These are phyloP conservation scores for Aplidium turbinatum DNA, from an alignment of 23 tunicate genomes.

Conservation along the genomic window DNA sequence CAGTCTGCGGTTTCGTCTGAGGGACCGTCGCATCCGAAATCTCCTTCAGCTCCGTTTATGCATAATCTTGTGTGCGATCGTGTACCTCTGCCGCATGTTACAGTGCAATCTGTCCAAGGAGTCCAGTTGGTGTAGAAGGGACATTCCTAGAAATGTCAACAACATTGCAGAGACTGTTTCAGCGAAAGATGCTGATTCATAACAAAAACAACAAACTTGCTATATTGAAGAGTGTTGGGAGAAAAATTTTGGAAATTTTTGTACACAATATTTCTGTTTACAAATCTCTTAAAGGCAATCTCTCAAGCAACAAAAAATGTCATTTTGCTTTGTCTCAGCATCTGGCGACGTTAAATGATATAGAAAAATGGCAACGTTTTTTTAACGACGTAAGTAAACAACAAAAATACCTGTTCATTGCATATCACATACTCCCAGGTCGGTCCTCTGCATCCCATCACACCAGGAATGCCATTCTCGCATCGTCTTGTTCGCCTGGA, in stretches of 20 bases:
- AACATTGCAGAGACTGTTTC: background rate
- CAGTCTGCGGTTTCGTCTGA: slow-evolving; percentile 20
- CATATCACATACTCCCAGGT: slow-evolving; percentile 8
- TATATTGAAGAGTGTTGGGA: too few species aligned
- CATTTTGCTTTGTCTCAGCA: too few species aligned
- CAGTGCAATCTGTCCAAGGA: slow-evolving; percentile 58
- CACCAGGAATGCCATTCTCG: slow-evolving; percentile 5
- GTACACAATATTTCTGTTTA: too few species aligned
- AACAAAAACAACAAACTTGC: too few species aligned
- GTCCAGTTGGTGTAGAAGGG: slow-evolving; percentile 69
- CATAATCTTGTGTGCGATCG: slow-evolving; percentile 48
- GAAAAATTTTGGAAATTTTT: background rate
- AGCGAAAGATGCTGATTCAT: too few species aligned
- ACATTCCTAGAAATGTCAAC: slow-evolving; percentile 33
- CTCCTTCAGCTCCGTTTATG: slow-evolving; percentile 50
- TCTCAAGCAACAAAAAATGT: too few species aligned
- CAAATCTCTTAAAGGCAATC: too few species aligned
- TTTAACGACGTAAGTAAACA: too few species aligned
- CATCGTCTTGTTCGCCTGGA: background rate
- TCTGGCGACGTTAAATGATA: too few species aligned
- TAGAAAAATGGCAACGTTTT: too few species aligned
- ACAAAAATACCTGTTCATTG: slow-evolving; percentile 7
- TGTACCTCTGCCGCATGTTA: slow-evolving; percentile 52
- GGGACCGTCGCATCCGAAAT: slow-evolving; percentile 49
- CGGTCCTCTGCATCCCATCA: slow-evolving; percentile 3